These are phyloP conservation scores for Sphyrna mokarran DNA, from an alignment of 2,113 vertebrate species.

Conservation along the genomic window DNA sequence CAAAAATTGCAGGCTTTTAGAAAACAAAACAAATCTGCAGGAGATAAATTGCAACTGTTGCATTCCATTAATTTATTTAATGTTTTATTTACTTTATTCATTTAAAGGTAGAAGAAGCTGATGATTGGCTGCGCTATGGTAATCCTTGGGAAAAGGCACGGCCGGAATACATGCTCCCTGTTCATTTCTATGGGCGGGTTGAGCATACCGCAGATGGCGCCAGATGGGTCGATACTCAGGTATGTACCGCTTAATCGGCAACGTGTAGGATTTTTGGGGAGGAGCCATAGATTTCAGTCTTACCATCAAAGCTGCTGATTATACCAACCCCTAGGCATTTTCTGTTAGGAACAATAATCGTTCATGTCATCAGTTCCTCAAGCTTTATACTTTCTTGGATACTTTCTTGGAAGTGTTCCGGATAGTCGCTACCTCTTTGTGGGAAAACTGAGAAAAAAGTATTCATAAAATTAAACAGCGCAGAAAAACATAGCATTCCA, in stretches of 20 bases:
- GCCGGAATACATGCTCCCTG: conserved; percentile 75
- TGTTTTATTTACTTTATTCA: neutral
- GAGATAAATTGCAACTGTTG: neutral
- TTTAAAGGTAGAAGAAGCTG: conserved; percentile 74
- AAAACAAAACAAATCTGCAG: neutral
- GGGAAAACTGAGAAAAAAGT: neutral
- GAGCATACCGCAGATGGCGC: conserved; percentile 53
- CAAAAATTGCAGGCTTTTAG: neutral
- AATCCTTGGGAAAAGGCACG: conserved; percentile 84
- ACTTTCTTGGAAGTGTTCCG: too few relatives aligned
- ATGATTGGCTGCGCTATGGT: conserved; percentile 79
- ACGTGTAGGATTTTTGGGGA: too few relatives aligned
- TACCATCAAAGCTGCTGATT: neutral
- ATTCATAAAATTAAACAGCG: neutral
- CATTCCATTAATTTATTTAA: neutral
- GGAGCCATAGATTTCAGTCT: neutral
- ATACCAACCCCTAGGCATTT: neutral
- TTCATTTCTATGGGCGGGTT: conserved; percentile 73
- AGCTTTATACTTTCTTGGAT: neutral
- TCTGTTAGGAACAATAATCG: neutral
- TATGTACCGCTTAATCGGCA: conserved; percentile 41
- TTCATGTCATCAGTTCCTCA: neutral
- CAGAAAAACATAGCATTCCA: neutral
- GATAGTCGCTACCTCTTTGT: neutral
- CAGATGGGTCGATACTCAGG: conserved; percentile 76